phyloP scores from a whole-genome alignment of 2,888 invertebrate species.

The Tanypteryx hageni region DNA sequence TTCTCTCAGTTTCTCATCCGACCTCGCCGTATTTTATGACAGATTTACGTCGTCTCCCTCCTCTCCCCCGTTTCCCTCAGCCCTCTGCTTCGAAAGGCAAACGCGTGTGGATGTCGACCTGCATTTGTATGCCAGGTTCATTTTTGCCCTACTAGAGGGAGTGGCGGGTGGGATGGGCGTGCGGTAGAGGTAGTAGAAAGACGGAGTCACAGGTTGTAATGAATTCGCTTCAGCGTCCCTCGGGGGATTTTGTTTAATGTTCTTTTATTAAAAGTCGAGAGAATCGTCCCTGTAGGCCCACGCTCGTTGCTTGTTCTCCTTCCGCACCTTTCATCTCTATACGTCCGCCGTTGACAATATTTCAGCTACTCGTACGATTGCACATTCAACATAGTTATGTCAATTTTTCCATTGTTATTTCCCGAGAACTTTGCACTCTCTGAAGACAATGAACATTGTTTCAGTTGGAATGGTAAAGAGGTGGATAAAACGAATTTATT shows the following conservation, averaged over 20 bases:
- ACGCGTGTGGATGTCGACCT: background rate
- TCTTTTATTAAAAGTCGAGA: too few relatives aligned
- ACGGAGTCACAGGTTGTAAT: background rate
- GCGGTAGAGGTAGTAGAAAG: background rate
- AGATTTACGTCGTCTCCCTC: background rate
- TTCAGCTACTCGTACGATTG: too few relatives aligned
- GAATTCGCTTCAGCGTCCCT: slow-evolving; percentile 4
- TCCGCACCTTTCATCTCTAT: too few relatives aligned
- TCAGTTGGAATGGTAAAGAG: too few relatives aligned
- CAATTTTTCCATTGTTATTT: too few relatives aligned
- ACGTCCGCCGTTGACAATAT: too few relatives aligned
- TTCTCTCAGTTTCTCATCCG: background rate
- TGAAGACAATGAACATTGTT: too few relatives aligned
- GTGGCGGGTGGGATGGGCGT: background rate
- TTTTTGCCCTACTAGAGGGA: background rate
- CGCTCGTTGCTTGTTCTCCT: too few relatives aligned
- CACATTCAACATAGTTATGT: too few relatives aligned
- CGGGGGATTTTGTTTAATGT: background rate
- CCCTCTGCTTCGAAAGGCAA: background rate
- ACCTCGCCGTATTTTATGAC: slow-evolving; percentile 8
- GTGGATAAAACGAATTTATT: too few relatives aligned
- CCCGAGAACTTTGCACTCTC: too few relatives aligned
- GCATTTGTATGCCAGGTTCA: slow-evolving; percentile 16
- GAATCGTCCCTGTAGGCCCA: too few relatives aligned
- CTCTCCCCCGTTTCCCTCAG: background rate